These are phyloP conservation scores for Napeogenes sylphis DNA, from an alignment of 2,888 invertebrate genomes.

Conservation along the genomic window DNA sequence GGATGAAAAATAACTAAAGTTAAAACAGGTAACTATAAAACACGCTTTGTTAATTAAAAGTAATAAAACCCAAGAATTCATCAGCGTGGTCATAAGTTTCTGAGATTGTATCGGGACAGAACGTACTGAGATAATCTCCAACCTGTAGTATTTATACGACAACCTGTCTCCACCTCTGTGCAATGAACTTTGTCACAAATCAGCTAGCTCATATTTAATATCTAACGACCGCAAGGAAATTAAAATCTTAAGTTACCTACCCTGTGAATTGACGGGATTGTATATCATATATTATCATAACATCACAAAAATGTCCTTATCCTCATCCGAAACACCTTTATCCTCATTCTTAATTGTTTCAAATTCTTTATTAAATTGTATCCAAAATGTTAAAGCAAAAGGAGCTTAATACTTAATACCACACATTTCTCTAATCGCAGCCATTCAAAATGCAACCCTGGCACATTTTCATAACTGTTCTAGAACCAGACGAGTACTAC, in stretches of 20 bases:
- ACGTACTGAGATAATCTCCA: constrained; percentile 13
- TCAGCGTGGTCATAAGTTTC: constrained; percentile 30
- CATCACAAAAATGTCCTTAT: too few species aligned
- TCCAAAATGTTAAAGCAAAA: neutral
- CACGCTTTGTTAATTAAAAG: neutral
- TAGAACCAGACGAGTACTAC: constrained; percentile 16
- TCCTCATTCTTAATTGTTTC: too few species aligned
- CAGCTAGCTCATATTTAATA: neutral
- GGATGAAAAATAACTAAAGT: neutral
- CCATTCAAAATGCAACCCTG: neutral
- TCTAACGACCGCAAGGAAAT: neutral
- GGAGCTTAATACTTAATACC: constrained; percentile 11
- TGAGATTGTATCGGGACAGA: constrained; percentile 31
- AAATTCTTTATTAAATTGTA: too few species aligned
- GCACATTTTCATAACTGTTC: constrained; percentile 23
- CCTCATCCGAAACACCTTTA: too few species aligned
- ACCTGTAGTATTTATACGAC: constrained; percentile 24
- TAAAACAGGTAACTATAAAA: neutral
- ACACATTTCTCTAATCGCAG: constrained; percentile 6
- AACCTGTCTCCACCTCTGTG: constrained; percentile 18
- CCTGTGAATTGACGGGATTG: neutral
- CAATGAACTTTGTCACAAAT: constrained; percentile 16
- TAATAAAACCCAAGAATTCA: constrained; percentile 4
- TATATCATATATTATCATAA: too few species aligned
- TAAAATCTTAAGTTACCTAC: neutral